A percentile compares a stretch with the other conserved stretches of the same genome.
These are phyloP conservation scores for Gonatopus flavifemur DNA, from an alignment of 1,140 invertebrate genomes.

Conservation along the genomic window DNA sequence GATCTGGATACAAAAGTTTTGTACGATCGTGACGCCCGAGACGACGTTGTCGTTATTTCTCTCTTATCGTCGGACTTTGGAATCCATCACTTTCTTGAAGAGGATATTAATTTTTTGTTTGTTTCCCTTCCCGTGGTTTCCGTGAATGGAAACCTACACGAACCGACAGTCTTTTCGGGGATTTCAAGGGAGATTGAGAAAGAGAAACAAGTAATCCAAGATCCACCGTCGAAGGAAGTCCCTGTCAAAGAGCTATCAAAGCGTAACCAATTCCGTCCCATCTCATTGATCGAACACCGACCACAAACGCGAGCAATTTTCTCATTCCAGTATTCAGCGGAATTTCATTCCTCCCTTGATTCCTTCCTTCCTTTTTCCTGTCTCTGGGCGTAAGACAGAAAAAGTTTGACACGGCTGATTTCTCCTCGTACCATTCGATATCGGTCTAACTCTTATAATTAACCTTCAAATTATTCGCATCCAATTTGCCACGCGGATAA, in stretches of 20 bases:
- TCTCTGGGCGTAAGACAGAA: too few species aligned
- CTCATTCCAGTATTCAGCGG: conserved; percentile 12
- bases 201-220: conserved; percentile 6
- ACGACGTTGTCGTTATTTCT: conserved; percentile 28
- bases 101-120: too few species aligned
- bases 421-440: too few species aligned
- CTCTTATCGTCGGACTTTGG: too few species aligned
- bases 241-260: conserved; percentile 37
- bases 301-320: conserved; percentile 3
- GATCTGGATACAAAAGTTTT: conserved; percentile 38
- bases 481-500: conserved; percentile 23
- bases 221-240: conserved; percentile 28
- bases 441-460: conserved; percentile 28
- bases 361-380: background rate
- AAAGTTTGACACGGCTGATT: too few species aligned
- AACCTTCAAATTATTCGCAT: conserved; percentile 30
- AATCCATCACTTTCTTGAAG: too few species aligned
- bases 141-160: too few species aligned
- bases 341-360: conserved; percentile 5
- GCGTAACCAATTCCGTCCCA: conserved; percentile 28
- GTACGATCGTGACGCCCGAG: conserved; percentile 45
- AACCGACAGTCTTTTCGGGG: too few species aligned
- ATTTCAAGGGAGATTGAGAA: too few species aligned
- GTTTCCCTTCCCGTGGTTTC: too few species aligned
- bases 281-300: background rate